A percentile compares a stretch with the other conserved stretches of the same genome.
phyloP scores from a whole-genome alignment of 2,113 vertebrate species.

The Mesembrinibis cayennensis region DNA sequence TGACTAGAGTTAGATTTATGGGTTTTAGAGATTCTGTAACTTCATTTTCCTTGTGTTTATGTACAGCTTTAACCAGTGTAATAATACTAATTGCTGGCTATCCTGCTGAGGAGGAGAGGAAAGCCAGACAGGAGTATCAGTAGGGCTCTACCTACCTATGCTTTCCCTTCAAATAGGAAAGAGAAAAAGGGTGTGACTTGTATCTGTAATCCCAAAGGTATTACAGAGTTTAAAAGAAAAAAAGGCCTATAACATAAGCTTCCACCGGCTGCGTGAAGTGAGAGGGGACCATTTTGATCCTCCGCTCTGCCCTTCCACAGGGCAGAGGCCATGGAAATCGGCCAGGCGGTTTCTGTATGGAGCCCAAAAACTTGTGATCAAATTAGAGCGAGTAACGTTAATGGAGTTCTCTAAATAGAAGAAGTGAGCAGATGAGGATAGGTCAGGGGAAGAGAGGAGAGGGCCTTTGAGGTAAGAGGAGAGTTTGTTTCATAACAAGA shows the following conservation, averaged over 20 bases:
- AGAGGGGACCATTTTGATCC: neutral
- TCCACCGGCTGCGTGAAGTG: neutral
- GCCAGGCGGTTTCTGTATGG: neutral
- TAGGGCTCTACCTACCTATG: neutral
- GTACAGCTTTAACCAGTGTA: neutral
- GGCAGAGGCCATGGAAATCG: neutral
- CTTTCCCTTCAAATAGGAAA: neutral
- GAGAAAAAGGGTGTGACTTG: neutral
- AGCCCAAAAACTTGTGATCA: conserved; percentile 43
- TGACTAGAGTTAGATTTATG: neutral
- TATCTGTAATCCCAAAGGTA: neutral
- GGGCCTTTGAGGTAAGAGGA: conserved; percentile 52
- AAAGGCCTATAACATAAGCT: neutral
- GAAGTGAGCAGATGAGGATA: conserved; percentile 54
- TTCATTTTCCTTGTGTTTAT: neutral
- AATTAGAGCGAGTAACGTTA: neutral
- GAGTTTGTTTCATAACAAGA: conserved; percentile 66
- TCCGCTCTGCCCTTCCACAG: neutral
- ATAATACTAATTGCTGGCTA: neutral
- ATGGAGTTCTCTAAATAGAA: conserved; percentile 72
- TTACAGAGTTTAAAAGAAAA: neutral
- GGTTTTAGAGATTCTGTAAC: neutral
- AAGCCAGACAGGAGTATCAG: neutral
- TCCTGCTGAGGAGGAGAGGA: neutral
- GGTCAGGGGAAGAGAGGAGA: conserved; percentile 54